Evolutionary conservation across 2,797 vertebrate species (phyloP), one percentile per base, ranked within the genome.

Genomic region (Sebastes vulpes): DNA sequence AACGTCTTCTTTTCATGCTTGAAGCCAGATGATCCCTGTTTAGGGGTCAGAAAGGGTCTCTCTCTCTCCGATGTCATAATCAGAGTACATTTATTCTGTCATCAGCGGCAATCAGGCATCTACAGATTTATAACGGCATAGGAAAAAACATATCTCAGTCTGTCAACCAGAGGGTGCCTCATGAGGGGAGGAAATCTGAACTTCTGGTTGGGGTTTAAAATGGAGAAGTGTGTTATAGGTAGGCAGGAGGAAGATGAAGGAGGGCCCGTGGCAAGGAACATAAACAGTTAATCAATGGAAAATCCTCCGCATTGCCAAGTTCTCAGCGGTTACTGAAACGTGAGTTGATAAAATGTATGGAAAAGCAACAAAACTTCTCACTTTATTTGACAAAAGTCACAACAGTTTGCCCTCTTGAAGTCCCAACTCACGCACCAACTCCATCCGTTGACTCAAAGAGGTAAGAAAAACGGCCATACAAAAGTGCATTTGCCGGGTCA

Each of bases 51-150:
- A 31, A 14, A 26, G 16, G 77, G 35, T 78, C 48, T 61, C 20
- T n/a, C 23, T 63, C 3, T 66, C 53, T 20, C 23, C 8, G 0
- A 18, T 65, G 64, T 81, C 31, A 58, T 67, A 90, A 90, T 88
- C 66, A 83, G 29, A 74, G 57, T 3, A 29, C 79, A 89, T 89
- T 89, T 78, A 89, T 87, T 85, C 75, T 83, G 53, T 87, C 82
- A 87, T 90, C 77, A 80, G 66, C 26, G 50, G 74, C 80, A 90
- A 86, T 91, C 79, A 88, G 79, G 54, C 72, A 38, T 75, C 66
- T 31, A 57, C 35, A 69, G 48, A 82, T 77, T 66, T 16, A 63
- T 63, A 78, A 69, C 31, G 3, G 72, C 9, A 56, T 11, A 60
- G 29, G 26, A 59, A 71, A 77, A 77, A 50, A 73, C 25, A 61